Evolutionary conservation across 2,797 vertebrate species (phyloP).

Genomic region (Poeciliopsis infans): DNA sequence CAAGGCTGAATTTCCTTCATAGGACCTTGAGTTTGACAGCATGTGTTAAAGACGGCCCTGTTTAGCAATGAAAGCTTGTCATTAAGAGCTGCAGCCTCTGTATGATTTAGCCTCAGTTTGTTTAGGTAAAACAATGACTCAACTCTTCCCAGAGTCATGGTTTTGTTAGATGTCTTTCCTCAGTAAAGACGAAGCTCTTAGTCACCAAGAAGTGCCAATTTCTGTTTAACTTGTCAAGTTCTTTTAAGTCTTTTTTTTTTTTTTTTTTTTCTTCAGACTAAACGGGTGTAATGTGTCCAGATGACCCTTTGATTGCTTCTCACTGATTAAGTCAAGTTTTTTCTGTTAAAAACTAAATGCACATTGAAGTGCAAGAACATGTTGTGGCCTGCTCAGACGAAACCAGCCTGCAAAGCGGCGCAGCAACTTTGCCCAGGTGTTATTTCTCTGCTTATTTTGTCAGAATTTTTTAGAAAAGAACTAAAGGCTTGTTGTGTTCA

Average conservation of each 20-base stretch:
- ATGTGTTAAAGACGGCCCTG: slow-evolving; percentile 34
- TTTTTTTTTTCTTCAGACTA: not conserved
- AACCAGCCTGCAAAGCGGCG: slow-evolving; percentile 47
- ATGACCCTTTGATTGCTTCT: not conserved
- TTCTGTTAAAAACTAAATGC: slow-evolving; percentile 52
- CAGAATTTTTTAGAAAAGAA: slow-evolving; percentile 1
- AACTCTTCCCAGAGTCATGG: slow-evolving; percentile 16
- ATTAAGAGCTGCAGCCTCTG: slow-evolving; percentile 48
- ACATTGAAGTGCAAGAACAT: slow-evolving; percentile 42
- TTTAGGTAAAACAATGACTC: slow-evolving; percentile 63
- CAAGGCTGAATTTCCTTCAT: slow-evolving; percentile 62
- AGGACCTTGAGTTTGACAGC: slow-evolving; percentile 71
- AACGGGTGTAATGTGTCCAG: no score
- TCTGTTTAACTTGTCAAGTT: not conserved
- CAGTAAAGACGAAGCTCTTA: not conserved
- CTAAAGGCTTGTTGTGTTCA: not conserved
- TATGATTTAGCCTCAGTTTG: slow-evolving; percentile 67
- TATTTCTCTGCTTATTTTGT: slow-evolving; percentile 12
- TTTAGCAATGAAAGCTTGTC: slow-evolving; percentile 64
- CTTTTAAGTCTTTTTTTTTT: not conserved
- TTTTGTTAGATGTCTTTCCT: slow-evolving; percentile 20
- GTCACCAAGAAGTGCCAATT: slow-evolving; percentile 7
- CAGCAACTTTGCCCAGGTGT: slow-evolving; percentile 30
- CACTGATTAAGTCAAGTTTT: slow-evolving; percentile 36
- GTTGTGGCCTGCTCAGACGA: slow-evolving; percentile 37